These are phyloP conservation scores for Zophobas morio DNA, from an alignment of 1,140 invertebrate genomes.

Conservation along the genomic window DNA sequence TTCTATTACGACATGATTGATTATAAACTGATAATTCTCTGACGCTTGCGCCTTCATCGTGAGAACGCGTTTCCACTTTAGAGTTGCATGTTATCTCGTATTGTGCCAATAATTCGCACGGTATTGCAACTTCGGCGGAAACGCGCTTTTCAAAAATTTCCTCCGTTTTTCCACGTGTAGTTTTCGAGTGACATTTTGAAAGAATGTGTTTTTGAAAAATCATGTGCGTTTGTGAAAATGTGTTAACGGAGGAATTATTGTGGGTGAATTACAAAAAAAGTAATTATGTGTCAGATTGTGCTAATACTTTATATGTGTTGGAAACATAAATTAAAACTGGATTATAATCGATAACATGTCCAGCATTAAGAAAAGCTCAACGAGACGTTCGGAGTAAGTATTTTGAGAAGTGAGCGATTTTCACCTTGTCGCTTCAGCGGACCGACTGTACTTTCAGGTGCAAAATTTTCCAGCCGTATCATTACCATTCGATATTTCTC, in stretches of 20 bases:
- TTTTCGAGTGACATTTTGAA: slow-evolving; percentile 2
- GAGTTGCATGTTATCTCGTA: slow-evolving; percentile 16
- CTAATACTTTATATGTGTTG: slow-evolving; percentile 53
- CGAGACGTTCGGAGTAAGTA: slow-evolving; percentile 69
- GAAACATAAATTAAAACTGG: slow-evolving; percentile 58
- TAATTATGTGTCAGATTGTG: slow-evolving; percentile 55
- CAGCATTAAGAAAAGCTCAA: slow-evolving; percentile 65
- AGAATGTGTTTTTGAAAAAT: slow-evolving; percentile 29
- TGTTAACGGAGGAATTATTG: slow-evolving; percentile 27
- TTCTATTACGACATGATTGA: slow-evolving; percentile 62
- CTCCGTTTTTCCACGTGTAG: background rate
- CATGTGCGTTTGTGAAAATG: slow-evolving; percentile 42
- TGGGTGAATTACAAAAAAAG: slow-evolving; percentile 30
- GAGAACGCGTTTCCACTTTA: slow-evolving; percentile 20
- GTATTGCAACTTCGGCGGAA: background rate
- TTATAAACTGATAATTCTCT: slow-evolving; percentile 56
- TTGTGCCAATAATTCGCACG: slow-evolving; percentile 23
- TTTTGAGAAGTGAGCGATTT: slow-evolving; percentile 8
- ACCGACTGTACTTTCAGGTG: slow-evolving; percentile 15
- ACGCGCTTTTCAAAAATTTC: background rate
- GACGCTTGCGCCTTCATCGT: slow-evolving; percentile 53
- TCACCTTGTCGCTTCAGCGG: background rate
- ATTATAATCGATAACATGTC: slow-evolving; percentile 64
- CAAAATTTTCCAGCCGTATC: slow-evolving; percentile 16
- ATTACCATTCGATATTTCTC: background rate